Conservation (phyloP, 1,140 invertebrate species). For the Drosophila persimilis region DNA sequence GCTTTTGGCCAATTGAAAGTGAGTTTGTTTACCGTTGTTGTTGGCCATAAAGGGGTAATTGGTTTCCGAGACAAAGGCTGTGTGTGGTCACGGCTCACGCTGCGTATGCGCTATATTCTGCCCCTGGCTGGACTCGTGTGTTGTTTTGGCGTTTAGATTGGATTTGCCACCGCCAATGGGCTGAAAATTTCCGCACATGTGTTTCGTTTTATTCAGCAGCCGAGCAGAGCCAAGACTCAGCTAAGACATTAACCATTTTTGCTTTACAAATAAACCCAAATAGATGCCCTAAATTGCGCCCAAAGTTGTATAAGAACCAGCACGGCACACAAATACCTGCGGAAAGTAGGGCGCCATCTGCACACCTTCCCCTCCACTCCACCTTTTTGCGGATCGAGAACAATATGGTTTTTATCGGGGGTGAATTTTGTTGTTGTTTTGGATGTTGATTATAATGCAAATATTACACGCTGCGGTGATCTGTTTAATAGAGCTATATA, state of each 20-base stretch:
- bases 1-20: constrained; percentile 46
- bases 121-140: constrained; percentile 12
- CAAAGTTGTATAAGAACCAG: constrained; percentile 47
- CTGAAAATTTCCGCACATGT: constrained; percentile 74
- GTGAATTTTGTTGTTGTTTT: constrained; percentile 36
- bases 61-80: constrained; percentile 54
- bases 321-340: constrained; percentile 30
- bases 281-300: constrained; percentile 69
- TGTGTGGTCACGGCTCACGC: constrained; percentile 39
- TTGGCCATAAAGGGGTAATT: constrained; percentile 59
- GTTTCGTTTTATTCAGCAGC: constrained; percentile 60
- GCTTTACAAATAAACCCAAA: constrained; percentile 76
- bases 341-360: constrained; percentile 73
- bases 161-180: constrained; percentile 16
- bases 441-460: constrained; percentile 74
- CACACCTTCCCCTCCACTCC: constrained; percentile 48
- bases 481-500: constrained; percentile 30
- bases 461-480: constrained; percentile 69
- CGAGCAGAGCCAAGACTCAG: not conserved
- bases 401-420: constrained; percentile 76
- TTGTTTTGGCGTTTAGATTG: constrained; percentile 25
- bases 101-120: constrained; percentile 61
- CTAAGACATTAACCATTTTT: constrained; percentile 55
- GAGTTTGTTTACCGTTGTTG: constrained; percentile 41
- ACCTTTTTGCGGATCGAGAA: constrained; percentile 36